phyloP scores from a whole-genome alignment of 2,888 invertebrate species.

The Drosophila birchii region DNA sequence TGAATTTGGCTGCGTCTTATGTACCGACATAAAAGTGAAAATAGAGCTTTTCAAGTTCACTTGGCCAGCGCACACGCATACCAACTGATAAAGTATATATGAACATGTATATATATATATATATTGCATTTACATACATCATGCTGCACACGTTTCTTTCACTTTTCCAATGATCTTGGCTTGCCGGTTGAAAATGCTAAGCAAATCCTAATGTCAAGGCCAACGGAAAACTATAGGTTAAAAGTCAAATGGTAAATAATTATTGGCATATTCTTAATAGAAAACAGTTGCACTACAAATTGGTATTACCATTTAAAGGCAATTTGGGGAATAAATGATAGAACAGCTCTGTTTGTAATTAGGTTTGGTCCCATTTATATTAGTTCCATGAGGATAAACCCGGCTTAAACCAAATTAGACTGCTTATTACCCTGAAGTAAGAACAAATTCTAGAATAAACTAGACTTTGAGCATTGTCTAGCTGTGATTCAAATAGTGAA shows the following conservation, averaged over 20 bases:
- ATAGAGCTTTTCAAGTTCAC: slow-evolving; percentile 74
- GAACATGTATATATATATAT: background rate
- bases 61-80: slow-evolving; percentile 27
- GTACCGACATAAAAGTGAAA: slow-evolving; percentile 66
- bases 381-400: background rate
- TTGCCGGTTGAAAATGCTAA: slow-evolving; percentile 5
- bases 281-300: background rate
- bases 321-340: background rate
- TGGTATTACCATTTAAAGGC: background rate
- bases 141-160: slow-evolving; percentile 5
- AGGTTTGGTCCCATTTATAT: background rate
- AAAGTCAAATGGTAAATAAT: slow-evolving; percentile 11
- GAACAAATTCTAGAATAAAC: background rate
- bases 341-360: no score
- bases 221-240: slow-evolving; percentile 3
- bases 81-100: background rate
- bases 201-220: slow-evolving; percentile 17
- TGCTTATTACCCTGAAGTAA: background rate
- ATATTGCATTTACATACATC: slow-evolving; percentile 6
- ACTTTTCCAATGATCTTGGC: slow-evolving; percentile 5
- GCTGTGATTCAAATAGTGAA: background rate
- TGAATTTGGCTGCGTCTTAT: slow-evolving; percentile 23
- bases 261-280: background rate
- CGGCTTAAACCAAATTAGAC: background rate
- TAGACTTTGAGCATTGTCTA: background rate